These are phyloP conservation scores for Caenorhabditis plicata DNA, from an alignment of 2,888 invertebrate genomes.

Conservation along the genomic window DNA sequence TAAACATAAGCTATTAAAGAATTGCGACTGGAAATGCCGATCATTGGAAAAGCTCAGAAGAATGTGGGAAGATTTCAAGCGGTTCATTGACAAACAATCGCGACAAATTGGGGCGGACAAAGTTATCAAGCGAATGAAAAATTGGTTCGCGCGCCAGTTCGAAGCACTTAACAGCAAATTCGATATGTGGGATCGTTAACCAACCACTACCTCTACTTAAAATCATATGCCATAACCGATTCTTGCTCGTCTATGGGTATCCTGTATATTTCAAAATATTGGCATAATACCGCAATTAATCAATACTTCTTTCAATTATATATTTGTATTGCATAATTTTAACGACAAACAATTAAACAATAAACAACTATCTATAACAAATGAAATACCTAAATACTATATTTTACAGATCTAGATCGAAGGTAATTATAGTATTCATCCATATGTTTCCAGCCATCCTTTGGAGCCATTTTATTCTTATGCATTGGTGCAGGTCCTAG, in stretches of 20 bases:
- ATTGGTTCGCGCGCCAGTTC: constrained; percentile 32
- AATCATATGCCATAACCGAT: too few relatives aligned
- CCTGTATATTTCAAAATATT: too few relatives aligned
- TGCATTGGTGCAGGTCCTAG: constrained; percentile 29
- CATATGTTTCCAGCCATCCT: constrained; percentile 60
- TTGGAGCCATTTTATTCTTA: constrained; percentile 19
- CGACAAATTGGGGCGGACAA: constrained; percentile 37
- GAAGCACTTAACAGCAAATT: too few relatives aligned
- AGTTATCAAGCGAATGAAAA: constrained; percentile 13
- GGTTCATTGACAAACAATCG: constrained; percentile 20
- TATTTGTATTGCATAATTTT: too few relatives aligned
- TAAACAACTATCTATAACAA: constrained; percentile 5
- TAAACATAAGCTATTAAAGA: constrained; percentile 12
- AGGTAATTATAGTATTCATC: constrained; percentile 59
- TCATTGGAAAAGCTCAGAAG: constrained; percentile 30
- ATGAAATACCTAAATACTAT: constrained; percentile 42
- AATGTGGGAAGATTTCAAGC: constrained; percentile 44
- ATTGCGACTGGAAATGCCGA: constrained; percentile 48
- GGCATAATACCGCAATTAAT: too few relatives aligned
- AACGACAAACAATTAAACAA: constrained; percentile 3
- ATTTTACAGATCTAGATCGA: constrained; percentile 52
- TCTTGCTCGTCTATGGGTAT: too few relatives aligned
- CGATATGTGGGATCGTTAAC: too few relatives aligned
- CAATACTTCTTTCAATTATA: too few relatives aligned
- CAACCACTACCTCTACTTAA: too few relatives aligned